Evolutionary conservation across 2,113 vertebrate species (phyloP).

Genomic region (Carassius carassius): DNA sequence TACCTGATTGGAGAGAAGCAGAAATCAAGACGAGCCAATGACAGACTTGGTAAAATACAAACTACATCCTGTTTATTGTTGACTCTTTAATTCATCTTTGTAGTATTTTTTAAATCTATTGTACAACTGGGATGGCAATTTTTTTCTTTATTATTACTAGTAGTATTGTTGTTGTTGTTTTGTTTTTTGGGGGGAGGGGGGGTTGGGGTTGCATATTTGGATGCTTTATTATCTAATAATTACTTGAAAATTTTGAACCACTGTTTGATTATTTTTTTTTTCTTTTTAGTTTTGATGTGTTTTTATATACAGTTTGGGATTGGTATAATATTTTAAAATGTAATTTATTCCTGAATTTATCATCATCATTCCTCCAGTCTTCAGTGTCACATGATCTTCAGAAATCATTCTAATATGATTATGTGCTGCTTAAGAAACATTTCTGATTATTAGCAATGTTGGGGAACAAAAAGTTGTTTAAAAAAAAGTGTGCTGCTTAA

Average conservation of each 20-base stretch:
- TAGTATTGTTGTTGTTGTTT: too few species aligned
- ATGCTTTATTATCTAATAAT: background rate
- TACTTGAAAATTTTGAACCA: background rate
- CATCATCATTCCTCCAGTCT: too few species aligned
- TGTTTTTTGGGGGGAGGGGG: too few species aligned
- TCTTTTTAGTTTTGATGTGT: background rate
- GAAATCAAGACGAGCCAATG: constrained; percentile 35
- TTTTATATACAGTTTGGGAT: background rate
- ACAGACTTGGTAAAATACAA: constrained; percentile 26
- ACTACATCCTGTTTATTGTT: background rate
- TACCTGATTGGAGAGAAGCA: constrained; percentile 57
- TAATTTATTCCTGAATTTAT: background rate
- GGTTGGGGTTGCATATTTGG: too few species aligned
- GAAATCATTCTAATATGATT: too few species aligned
- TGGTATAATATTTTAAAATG: background rate
- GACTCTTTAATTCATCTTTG: background rate
- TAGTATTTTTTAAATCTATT: background rate
- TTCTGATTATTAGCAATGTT: too few species aligned
- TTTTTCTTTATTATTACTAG: background rate
- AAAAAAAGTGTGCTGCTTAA: too few species aligned
- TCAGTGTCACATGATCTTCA: too few species aligned
- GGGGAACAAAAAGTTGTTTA: too few species aligned
- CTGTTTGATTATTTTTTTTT: background rate
- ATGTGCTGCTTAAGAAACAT: too few species aligned
- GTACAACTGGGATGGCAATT: background rate